A percentile compares a stretch with the other conserved stretches of the same genome.
Evolutionary conservation across 2,797 vertebrate species (phyloP).

Genomic region (Poliocrania exsul): DNA sequence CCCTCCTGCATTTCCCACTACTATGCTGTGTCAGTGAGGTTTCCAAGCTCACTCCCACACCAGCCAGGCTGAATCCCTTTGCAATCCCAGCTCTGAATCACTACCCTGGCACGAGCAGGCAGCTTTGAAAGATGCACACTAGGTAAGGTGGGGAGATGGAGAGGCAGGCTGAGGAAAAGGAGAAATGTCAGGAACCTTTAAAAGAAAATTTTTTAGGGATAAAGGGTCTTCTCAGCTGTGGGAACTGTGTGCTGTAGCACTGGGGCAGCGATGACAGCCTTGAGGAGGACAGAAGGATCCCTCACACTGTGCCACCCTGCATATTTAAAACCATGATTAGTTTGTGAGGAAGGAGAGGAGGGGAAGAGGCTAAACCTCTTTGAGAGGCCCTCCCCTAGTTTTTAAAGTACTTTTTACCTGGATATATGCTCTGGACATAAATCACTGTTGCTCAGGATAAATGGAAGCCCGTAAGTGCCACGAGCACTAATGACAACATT

Average conservation of each 20-base stretch:
- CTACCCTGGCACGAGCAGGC: background rate
- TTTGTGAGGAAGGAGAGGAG: background rate
- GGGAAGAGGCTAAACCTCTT: constrained; percentile 8
- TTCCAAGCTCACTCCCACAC: background rate
- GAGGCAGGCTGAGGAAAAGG: background rate
- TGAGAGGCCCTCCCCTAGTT: background rate
- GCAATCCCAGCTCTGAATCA: background rate
- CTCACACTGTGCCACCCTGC: background rate
- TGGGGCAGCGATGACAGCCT: accelerated
- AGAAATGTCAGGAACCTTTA: background rate
- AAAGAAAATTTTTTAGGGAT: background rate
- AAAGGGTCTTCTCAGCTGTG: background rate
- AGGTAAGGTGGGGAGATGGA: background rate
- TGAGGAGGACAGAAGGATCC: background rate
- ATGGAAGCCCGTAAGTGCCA: constrained; percentile 70
- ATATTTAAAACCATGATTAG: background rate
- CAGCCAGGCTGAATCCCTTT: background rate
- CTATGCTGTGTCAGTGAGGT: background rate
- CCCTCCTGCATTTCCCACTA: background rate
- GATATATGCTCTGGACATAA: constrained; percentile 56
- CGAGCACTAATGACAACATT: constrained; percentile 74
- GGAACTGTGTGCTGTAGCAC: background rate
- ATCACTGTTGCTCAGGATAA: constrained; percentile 74
- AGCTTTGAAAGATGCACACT: background rate
- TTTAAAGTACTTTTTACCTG: constrained; percentile 53